Conservation (phyloP, 2,888 invertebrate species). For the Glyphotaelius pellucidus region DNA sequence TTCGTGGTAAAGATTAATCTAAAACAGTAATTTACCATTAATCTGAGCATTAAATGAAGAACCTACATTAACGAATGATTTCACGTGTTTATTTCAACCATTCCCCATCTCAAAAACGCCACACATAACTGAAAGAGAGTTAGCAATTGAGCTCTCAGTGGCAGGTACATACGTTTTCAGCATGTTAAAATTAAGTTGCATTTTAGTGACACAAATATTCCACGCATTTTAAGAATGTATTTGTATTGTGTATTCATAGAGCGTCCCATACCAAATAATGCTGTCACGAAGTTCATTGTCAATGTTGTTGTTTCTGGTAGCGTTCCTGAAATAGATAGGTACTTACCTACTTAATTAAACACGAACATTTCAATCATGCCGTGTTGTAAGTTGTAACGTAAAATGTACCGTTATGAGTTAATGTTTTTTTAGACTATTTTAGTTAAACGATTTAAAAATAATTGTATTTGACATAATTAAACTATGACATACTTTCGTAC, state of each 20-base stretch:
- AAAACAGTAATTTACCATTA: too few relatives aligned
- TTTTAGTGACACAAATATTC: constrained; percentile 3
- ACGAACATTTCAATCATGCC: neutral
- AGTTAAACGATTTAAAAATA: neutral
- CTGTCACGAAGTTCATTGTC: constrained; percentile 21
- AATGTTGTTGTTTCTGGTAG: neutral
- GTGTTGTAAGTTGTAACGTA: neutral
- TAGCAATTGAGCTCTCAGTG: neutral
- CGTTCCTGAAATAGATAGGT: neutral
- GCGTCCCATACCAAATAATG: neutral
- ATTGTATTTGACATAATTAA: neutral
- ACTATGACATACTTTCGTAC: neutral
- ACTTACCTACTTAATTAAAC: neutral
- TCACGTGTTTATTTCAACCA: neutral
- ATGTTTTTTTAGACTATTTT: neutral
- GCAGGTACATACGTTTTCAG: neutral
- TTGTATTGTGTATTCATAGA: neutral
- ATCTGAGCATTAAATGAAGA: too few relatives aligned
- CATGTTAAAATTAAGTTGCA: neutral
- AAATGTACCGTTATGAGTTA: neutral
- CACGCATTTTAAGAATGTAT: constrained; percentile 1
- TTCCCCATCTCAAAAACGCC: neutral
- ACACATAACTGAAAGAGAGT: neutral
- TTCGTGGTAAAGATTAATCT: too few relatives aligned
- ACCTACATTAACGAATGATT: neutral